Evolutionary conservation across 2,797 vertebrate species (phyloP), one percentile per base, ranked within the genome.

Genomic region (Anabas testudineus): DNA sequence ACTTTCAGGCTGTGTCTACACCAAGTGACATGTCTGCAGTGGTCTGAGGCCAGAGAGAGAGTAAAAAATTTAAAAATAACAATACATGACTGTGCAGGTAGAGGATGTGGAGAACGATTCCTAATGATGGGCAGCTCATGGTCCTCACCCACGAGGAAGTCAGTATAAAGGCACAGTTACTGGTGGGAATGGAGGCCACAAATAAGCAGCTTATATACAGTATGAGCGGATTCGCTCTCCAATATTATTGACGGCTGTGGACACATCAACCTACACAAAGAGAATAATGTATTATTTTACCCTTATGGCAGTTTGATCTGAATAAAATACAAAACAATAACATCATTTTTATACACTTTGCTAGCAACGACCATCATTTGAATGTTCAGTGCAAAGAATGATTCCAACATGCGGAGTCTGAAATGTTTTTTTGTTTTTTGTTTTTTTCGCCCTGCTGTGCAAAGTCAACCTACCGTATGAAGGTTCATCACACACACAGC

Each of bases 41-140:
- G 72, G 67, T 71, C 47, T 19, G 43, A 60, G 60, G 57, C 54
- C 36, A 10, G 62, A 71, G 71, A 64, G n/a, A n/a, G n/a, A n/a
- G n/a, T n/a, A 36, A 46, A 47, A 61, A 61, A 42, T n/a, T n/a
- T n/a, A n/a, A n/a, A n/a, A n/a, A n/a, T n/a, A n/a, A n/a, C n/a
- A 65, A 63, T 54, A 79, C 39, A 14, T 22, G 10, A 28, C 60
- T 46, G 59, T 61, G n/a, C 19, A 47, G 49, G 70, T 67, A 32
- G 42, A 47, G 26, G 71, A 39, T 48, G 13, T 37, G 45, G 41
- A 65, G 59, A 48, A 37, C 28, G 61, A 16, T n/a, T 52, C 45
- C 19, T 47, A 51, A 26, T 59, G 58, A 53, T 26, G 14, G 18
- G 51, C 22, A 63, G 32, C 37, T 54, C 57, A 48, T 56, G 52